Evolutionary conservation across 2,888 invertebrate species (phyloP), one percentile per base, ranked within the genome.

Genomic region (Athrips mouffetella): DNA sequence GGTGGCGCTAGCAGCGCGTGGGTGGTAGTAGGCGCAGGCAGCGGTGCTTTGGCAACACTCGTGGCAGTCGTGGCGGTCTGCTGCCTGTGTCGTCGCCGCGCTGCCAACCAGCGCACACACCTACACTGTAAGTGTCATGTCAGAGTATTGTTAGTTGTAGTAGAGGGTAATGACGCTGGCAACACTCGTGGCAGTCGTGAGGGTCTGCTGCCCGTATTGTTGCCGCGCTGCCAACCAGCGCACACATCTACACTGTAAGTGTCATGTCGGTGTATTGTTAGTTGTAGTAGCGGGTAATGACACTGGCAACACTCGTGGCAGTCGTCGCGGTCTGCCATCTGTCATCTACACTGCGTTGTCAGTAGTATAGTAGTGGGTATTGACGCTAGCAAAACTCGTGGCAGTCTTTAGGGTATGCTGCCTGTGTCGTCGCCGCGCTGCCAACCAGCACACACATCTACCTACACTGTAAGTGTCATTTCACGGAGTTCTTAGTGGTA

Each of bases 161-260:
- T n/a, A n/a, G n/a, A n/a, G n/a, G n/a, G n/a, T n/a, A n/a, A n/a
- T n/a, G n/a, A n/a, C n/a, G n/a, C n/a, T 96, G 71, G 89, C 93
- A 61, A 84, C 93, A 70, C 90, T 93, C 64, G 92, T 92, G 49
- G 90, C 91, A 67, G 91, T 92, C 58, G 91, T 92, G 50, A 92
- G 91, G 58, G 89, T 93, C 52, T 92, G 93, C 76, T 96, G 95
- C 87, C 90, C 93, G 67, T 96, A 94, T 80, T 91, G 94, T 53
- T 91, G 93, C 63, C 90, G 91, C 52, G 79, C 89, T 55, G 83
- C 85, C 51, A 86, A 89, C 73, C 89, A 78, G 57, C 83, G 83
- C 59, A 80, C 84, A 45, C 83, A 84, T 53, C 63, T 84, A 63
- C 85, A 86, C 58, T 76, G 86, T 86, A 56, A 76, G 76, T 73